These are phyloP conservation scores for Abrostola tripartita DNA, from an alignment of 2,888 invertebrate species.

Conservation along the genomic window DNA sequence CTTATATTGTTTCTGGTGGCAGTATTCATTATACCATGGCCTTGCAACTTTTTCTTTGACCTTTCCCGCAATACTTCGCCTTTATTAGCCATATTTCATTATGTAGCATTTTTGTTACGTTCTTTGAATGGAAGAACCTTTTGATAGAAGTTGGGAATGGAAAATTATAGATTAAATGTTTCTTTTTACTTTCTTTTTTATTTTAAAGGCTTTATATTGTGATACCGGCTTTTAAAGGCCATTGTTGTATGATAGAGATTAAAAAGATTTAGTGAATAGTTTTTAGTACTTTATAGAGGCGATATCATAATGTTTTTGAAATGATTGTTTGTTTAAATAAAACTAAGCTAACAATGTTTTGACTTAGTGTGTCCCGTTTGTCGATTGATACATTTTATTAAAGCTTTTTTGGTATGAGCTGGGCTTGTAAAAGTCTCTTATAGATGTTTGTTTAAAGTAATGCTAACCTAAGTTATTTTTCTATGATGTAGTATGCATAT, in stretches of 20 bases:
- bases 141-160: conserved; percentile 23
- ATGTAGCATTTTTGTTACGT: conserved; percentile 20
- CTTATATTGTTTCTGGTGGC: conserved; percentile 44
- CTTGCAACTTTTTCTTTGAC: conserved; percentile 36
- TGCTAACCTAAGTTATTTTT: no score
- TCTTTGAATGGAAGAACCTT: conserved; percentile 27
- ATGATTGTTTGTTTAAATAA: no score
- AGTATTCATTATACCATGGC: conserved; percentile 42
- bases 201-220: not conserved
- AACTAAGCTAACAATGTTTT: no score
- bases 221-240: not conserved
- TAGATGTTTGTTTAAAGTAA: no score
- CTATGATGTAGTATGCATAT: no score
- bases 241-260: not conserved
- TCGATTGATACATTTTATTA: no score
- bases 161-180: conserved; percentile 29
- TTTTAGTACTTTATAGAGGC: no score
- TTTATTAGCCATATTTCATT: conserved; percentile 41
- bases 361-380: no score
- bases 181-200: conserved; percentile 11
- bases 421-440: no score
- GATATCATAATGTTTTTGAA: no score
- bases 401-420: no score
- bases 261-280: no score
- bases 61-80: conserved; percentile 17